Conservation (phyloP, 1,140 invertebrate species). For the Caenorhabditis remanei region DNA sequence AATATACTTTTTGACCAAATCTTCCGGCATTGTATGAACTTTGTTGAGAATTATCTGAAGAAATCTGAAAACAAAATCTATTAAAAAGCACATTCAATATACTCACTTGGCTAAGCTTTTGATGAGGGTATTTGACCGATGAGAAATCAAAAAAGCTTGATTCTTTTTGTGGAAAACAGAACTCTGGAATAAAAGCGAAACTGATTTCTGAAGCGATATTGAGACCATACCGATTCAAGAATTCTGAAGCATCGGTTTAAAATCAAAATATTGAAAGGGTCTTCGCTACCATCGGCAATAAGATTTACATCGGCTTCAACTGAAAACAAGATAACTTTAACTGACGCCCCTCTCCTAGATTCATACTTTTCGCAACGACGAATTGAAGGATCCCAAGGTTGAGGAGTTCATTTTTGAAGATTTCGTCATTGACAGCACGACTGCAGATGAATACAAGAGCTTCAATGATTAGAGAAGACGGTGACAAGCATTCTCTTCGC, state of each 20-base stretch:
- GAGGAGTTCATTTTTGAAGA: slow-evolving; percentile 59
- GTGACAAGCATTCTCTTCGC: slow-evolving; percentile 44
- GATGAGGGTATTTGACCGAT: slow-evolving; percentile 58
- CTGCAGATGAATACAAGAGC: slow-evolving; percentile 58
- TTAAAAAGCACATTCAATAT: not conserved
- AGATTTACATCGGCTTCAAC: slow-evolving; percentile 36
- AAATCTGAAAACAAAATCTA: slow-evolving; percentile 18
- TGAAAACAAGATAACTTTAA: slow-evolving; percentile 29
- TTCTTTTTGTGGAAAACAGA: slow-evolving; percentile 65
- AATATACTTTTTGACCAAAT: slow-evolving; percentile 26
- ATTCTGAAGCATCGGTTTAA: slow-evolving; percentile 66
- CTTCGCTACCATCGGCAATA: slow-evolving; percentile 1
- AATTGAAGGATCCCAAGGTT: slow-evolving; percentile 60
- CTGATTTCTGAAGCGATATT: not conserved
- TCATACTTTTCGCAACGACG: slow-evolving; percentile 45
- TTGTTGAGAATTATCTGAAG: not conserved
- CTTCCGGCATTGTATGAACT: slow-evolving; percentile 1
- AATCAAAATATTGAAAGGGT: slow-evolving; percentile 5
- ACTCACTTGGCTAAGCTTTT: slow-evolving; percentile 56
- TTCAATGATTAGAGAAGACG: slow-evolving; percentile 58
- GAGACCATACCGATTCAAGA: slow-evolving; percentile 57
- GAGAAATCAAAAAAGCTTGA: slow-evolving; percentile 66
- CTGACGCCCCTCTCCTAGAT: not conserved
- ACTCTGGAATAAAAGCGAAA: slow-evolving; percentile 33
- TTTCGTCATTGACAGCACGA: slow-evolving; percentile 9